Percentiles rank a stretch among this genome's conserved stretches.
These are phyloP conservation scores for Tyrannus savana DNA, from an alignment of 2,113 vertebrate species.

Conservation along the genomic window DNA sequence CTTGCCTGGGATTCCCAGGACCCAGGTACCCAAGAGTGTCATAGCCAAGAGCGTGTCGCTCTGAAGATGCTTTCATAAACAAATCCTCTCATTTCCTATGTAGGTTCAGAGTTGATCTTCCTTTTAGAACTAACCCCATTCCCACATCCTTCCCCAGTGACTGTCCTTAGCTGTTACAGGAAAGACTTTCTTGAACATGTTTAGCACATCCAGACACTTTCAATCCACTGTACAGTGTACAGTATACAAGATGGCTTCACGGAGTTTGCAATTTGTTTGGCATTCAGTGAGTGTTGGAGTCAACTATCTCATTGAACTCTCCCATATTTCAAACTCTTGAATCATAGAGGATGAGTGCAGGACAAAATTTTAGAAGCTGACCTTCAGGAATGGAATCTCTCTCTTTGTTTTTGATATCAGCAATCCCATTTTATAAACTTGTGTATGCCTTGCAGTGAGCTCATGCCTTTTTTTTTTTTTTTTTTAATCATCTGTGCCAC, in stretches of 20 bases:
- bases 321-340: not conserved
- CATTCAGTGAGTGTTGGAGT: not conserved
- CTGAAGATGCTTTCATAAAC: not conserved
- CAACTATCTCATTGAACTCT: not conserved
- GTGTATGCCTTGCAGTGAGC: accelerated
- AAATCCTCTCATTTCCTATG: not conserved
- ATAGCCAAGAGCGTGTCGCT: not conserved
- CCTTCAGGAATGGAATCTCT: not conserved
- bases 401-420: not conserved
- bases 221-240: not conserved
- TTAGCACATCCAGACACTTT: not conserved
- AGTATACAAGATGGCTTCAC: not conserved
- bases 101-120: not conserved
- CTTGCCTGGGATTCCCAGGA: not conserved
- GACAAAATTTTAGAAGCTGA: not conserved
- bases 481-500: not conserved
- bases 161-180: not conserved
- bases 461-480: not conserved
- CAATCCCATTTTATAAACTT: not conserved
- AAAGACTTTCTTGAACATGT: not conserved
- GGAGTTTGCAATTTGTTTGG: not conserved
- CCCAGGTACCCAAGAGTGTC: not conserved
- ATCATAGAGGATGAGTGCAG: not conserved
- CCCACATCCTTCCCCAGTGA: not conserved
- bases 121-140: not conserved